Conservation (phyloP, 2,797 vertebrate species). For the Etheostoma perlongum region DNA sequence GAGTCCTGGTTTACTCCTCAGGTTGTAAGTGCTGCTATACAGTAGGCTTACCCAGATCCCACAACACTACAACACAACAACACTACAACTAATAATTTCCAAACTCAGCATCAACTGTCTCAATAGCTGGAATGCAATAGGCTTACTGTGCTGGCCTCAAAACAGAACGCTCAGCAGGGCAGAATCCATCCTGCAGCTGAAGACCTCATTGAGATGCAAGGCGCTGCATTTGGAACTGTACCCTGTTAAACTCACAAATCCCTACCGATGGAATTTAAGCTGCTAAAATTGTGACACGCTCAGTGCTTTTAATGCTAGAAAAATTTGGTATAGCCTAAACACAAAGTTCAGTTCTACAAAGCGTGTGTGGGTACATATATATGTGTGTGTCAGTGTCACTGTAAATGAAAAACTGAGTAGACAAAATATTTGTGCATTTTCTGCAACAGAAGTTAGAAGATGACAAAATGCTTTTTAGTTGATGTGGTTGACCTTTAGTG, state of each 20-base stretch:
- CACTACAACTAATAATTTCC: constrained; percentile 65
- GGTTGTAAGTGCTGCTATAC: constrained; percentile 53
- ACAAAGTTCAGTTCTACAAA: constrained; percentile 56
- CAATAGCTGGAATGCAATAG: constrained; percentile 72
- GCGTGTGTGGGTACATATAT: constrained; percentile 2
- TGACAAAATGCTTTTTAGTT: constrained; percentile 30
- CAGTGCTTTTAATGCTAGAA: constrained; percentile 74
- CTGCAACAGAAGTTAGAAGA: constrained; percentile 17
- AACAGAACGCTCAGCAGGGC: constrained; percentile 72
- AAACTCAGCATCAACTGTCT: constrained; percentile 69
- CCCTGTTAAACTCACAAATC: constrained; percentile 76
- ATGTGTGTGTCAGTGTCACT: constrained; percentile 28
- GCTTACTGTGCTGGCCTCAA: constrained; percentile 68
- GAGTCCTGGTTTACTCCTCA: constrained; percentile 36
- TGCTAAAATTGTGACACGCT: constrained; percentile 71
- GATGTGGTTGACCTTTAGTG: constrained; percentile 38
- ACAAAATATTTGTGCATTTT: constrained; percentile 30
- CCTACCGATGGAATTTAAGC: constrained; percentile 75
- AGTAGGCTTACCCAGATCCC: constrained; percentile 47
- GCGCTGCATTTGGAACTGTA: constrained; percentile 61
- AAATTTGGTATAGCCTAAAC: constrained; percentile 65
- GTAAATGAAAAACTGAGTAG: constrained; percentile 9
- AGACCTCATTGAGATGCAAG: constrained; percentile 79
- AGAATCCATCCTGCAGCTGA: constrained; percentile 73
- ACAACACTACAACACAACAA: constrained; percentile 62